Conservation (phyloP, 2,888 invertebrate genomes). For the Sclerodermus sp. region DNA sequence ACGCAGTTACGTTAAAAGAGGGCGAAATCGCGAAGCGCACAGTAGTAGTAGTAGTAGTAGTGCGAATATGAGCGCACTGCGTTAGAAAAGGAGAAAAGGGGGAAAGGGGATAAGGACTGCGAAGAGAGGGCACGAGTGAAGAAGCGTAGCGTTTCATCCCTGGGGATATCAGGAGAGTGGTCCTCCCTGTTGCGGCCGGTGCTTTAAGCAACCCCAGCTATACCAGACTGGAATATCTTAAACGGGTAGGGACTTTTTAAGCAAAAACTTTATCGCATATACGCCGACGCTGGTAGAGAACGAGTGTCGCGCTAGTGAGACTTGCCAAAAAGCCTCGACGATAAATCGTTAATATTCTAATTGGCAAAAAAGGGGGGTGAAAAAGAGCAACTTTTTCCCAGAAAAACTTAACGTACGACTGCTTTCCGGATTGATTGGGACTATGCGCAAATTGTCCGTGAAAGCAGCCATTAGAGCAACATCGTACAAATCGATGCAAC, state of each 20-base stretch:
- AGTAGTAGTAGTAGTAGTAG: too few relatives aligned
- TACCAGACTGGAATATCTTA: constrained; percentile 51
- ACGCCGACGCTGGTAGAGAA: constrained; percentile 18
- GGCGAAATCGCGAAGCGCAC: too few relatives aligned
- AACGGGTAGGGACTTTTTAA: constrained; percentile 44
- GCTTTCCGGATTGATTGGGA: constrained; percentile 35
- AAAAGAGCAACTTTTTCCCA: constrained; percentile 9
- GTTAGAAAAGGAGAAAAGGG: not conserved
- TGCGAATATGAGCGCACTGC: too few relatives aligned
- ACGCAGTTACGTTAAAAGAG: too few relatives aligned
- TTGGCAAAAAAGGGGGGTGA: constrained; percentile 29
- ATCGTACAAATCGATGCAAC: constrained; percentile 8
- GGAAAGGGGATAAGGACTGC: constrained; percentile 3
- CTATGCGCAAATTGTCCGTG: constrained; percentile 21
- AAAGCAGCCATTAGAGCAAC: constrained; percentile 11
- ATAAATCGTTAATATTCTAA: constrained; percentile 40
- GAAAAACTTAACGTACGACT: constrained; percentile 33
- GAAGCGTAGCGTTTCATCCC: constrained; percentile 41
- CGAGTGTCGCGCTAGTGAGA: constrained; percentile 10
- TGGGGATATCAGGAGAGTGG: constrained; percentile 52
- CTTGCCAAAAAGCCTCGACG: constrained; percentile 22
- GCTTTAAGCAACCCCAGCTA: constrained; percentile 39
- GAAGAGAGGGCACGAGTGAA: constrained; percentile 1
- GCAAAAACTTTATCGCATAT: constrained; percentile 43
- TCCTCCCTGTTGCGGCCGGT: constrained; percentile 13